Conservation (phyloP, 2,888 invertebrate genomes). For the Congeria kusceri region DNA sequence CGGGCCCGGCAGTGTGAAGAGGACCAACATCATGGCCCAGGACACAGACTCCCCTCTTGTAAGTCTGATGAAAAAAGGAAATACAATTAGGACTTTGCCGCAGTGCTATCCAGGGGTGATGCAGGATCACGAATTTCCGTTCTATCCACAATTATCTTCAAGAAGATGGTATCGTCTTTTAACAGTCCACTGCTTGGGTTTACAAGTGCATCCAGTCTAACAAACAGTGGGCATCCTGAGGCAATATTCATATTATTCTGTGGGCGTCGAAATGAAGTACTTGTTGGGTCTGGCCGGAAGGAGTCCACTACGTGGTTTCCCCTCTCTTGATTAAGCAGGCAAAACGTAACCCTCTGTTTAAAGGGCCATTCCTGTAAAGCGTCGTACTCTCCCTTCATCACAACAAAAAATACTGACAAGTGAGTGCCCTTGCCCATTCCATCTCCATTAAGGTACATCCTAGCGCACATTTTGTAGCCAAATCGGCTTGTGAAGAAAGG, state of each 20-base stretch:
- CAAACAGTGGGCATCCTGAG: conserved; percentile 84
- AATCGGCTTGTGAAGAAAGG: conserved; percentile 76
- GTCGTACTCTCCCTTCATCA: conserved; percentile 82
- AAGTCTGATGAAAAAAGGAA: too few species aligned
- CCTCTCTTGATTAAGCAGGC: conserved; percentile 82
- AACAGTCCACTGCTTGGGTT: conserved; percentile 50
- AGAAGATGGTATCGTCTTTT: conserved; percentile 57
- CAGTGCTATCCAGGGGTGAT: too few species aligned
- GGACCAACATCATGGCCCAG: too few species aligned
- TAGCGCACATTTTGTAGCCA: conserved; percentile 81
- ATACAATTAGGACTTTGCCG: too few species aligned
- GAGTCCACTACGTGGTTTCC: conserved; percentile 83
- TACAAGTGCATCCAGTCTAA: conserved; percentile 49
- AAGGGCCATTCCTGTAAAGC: conserved; percentile 83
- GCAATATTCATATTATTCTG: conserved; percentile 85
- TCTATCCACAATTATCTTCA: conserved; percentile 51
- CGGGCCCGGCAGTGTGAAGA: too few species aligned
- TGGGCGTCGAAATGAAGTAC: conserved; percentile 83
- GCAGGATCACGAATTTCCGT: conserved; percentile 40
- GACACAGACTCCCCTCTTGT: too few species aligned
- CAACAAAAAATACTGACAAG: conserved; percentile 83
- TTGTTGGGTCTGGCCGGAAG: conserved; percentile 83
- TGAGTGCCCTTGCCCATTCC: conserved; percentile 83
- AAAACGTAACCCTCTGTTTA: conserved; percentile 81
- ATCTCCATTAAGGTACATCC: conserved; percentile 64